Base-by-base conservation (phyloP, 53 echinoderm and acorn worm genomes). In the Hippasteria phrygiana region DNA sequence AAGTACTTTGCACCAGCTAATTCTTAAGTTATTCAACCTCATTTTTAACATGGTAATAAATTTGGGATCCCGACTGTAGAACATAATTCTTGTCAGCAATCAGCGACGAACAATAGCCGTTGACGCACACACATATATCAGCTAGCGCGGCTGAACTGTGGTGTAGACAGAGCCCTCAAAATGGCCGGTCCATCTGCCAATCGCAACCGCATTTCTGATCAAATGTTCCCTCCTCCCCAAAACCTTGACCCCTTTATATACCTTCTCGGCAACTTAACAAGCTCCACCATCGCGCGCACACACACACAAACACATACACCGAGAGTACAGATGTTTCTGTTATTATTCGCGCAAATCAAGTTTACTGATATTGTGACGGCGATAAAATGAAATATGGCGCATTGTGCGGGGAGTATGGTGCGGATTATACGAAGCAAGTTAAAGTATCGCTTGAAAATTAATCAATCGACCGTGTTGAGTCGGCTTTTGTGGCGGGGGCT, bases 321-420 rank as follows among this genome's bases (percentile, higher is more conserved):
- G n/a, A n/a, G n/a, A n/a, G n/a, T n/a, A n/a, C n/a, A n/a, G n/a
- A n/a, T n/a, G n/a, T n/a, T n/a, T n/a, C n/a, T n/a, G n/a, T n/a
- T n/a, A n/a, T n/a, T n/a, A n/a, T n/a, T n/a, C n/a, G n/a, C n/a
- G n/a, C n/a, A n/a, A n/a, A n/a, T n/a, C n/a, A n/a, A n/a, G n/a
- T n/a, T n/a, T n/a, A n/a, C n/a, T 76, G 13, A 8, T 37, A 4
- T 43, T 41, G 29, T 26, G 50, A 41, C 33, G 82, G 82, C 62
- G 82, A 40, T 62, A 63, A 66, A 82, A 82, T 82, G 82, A 82
- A 82, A 65, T 82, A 82, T 82, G 82, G 45, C 8, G 63, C 34
- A 64, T 82, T 82, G 82, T 82, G 29, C 1, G 64, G 43, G 31
- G 74, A 62, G 55, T 79, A 40, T 32, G 34, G 46, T 48, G 7